Evolutionary conservation across 2,888 invertebrate species (phyloP), one percentile per base, ranked within the genome.

Genomic region (Volucella zonaria): DNA sequence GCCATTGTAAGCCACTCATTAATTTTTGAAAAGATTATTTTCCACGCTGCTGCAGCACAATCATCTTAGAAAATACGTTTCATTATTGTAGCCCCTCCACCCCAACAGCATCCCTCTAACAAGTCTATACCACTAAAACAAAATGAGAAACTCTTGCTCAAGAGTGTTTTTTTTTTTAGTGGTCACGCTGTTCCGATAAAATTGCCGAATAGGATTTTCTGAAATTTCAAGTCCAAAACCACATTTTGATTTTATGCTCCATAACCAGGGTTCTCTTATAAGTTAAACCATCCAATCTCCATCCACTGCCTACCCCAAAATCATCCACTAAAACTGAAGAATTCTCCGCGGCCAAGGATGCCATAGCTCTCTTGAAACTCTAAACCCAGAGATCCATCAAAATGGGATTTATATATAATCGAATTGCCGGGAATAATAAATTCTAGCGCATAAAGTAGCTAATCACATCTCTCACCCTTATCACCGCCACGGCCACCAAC

Each of bases 381-480:
- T 81, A 85, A 81, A 67, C 61, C 76, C 62, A 43, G 58, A 81
- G 76, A 81, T 85, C 76, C 85, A 81, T 85, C 80, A 85, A 85
- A 85, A 77, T 76, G 80, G 85, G 81, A 85, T 81, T 85, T 85
- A 85, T 85, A 81, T 80, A 81, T 85, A 85, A 81, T 80, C 85
- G 85, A 85, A 81, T 85, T 85, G 81, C 85, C 71, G 62, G 58
- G 76, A 85, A 85, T 85, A 83, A 83, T 83, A 83, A 83, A 83
- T 83, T 83, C 83, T 83, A 83, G 83, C 66, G 83, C 83, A 83
- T 83, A 83, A 83, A 83, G 71, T 73, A 85, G 76, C 85, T 85
- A 85, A 80, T 85, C 81, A 85, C 85, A 81, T 77, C 78, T 66
- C 31, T 31, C 31, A 31, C 31, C 31, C 31, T 31, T 31, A 31